Conservation (phyloP, 2,888 invertebrate species). For the Acrobasis suavella region DNA sequence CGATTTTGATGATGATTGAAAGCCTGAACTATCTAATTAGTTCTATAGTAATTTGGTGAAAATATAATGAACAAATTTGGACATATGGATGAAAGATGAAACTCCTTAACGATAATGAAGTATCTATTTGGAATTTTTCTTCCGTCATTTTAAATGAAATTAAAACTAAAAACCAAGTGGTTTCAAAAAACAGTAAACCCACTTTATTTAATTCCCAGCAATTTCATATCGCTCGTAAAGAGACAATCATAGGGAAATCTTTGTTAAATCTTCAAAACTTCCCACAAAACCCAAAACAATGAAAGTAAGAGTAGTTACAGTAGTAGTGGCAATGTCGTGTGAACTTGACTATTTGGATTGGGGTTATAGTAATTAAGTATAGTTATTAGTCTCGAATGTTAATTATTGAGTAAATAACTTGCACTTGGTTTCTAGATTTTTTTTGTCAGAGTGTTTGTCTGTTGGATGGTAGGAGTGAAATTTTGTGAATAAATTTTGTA, state of each 20-base stretch:
- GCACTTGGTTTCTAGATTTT: background rate
- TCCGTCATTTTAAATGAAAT: too few species aligned
- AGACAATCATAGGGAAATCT: background rate
- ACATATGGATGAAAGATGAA: too few species aligned
- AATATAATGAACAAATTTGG: too few species aligned
- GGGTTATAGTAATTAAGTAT: constrained; percentile 4
- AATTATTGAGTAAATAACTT: background rate
- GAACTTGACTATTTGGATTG: constrained; percentile 1
- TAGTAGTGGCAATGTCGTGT: constrained; percentile 9
- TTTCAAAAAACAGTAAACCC: background rate
- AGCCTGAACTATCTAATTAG: too few species aligned
- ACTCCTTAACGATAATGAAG: too few species aligned
- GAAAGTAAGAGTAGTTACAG: constrained; percentile 7
- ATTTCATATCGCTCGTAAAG: background rate
- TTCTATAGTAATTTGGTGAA: too few species aligned
- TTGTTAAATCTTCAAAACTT: background rate
- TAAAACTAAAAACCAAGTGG: too few species aligned
- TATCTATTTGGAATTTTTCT: too few species aligned
- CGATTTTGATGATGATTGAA: too few species aligned
- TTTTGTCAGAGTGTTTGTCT: background rate
- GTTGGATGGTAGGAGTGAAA: too few species aligned
- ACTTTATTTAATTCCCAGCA: background rate
- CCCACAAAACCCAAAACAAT: constrained; percentile 2
- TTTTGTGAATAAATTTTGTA: too few species aligned
- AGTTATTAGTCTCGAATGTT: background rate